A percentile compares a stretch with the other conserved stretches of the same genome.
Conservation (phyloP, 2,888 invertebrate species). For the Caenorhabditis doughertyi region DNA sequence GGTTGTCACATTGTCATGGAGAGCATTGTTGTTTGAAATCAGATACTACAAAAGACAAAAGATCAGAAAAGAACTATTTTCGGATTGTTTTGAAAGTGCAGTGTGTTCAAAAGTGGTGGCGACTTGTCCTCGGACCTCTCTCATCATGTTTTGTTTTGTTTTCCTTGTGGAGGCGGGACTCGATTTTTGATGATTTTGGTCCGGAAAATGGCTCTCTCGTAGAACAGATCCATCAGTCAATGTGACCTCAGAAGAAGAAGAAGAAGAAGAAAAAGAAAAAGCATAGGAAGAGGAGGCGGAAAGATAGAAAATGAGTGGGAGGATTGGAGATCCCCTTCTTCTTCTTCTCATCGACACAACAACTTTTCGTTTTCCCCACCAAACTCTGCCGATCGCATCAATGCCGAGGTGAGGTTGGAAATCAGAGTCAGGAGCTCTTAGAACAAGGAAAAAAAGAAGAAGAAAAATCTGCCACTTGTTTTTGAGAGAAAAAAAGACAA, state of each 20-base stretch:
- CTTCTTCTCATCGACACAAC: slow-evolving; percentile 25
- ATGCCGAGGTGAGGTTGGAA: slow-evolving; percentile 32
- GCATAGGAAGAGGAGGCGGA: slow-evolving; percentile 48
- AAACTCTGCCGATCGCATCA: slow-evolving; percentile 38
- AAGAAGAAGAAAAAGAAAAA: slow-evolving; percentile 13
- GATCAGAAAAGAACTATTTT: slow-evolving; percentile 14
- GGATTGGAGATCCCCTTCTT: slow-evolving; percentile 60
- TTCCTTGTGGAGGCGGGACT: slow-evolving; percentile 51
- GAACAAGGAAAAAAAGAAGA: slow-evolving; percentile 21
- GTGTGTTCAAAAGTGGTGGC: slow-evolving; percentile 28
- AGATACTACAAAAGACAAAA: slow-evolving; percentile 33
- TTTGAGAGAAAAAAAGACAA: slow-evolving; percentile 29
- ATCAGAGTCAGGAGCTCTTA: slow-evolving; percentile 24
- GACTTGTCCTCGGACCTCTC: slow-evolving; percentile 31
- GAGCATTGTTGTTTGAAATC: slow-evolving; percentile 41
- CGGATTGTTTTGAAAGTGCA: slow-evolving; percentile 28
- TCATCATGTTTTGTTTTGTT: slow-evolving; percentile 57
- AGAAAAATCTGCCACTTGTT: slow-evolving; percentile 45
- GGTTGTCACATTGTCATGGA: slow-evolving; percentile 25
- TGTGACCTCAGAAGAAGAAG: slow-evolving; percentile 59
- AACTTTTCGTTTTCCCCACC: slow-evolving; percentile 37
- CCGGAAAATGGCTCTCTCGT: slow-evolving; percentile 57
- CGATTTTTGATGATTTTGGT: slow-evolving; percentile 60
- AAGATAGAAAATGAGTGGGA: slow-evolving; percentile 66
- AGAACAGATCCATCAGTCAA: slow-evolving; percentile 63